phyloP scores from a whole-genome alignment of 2,797 vertebrate species.

The Melopsittacus undulatus region DNA sequence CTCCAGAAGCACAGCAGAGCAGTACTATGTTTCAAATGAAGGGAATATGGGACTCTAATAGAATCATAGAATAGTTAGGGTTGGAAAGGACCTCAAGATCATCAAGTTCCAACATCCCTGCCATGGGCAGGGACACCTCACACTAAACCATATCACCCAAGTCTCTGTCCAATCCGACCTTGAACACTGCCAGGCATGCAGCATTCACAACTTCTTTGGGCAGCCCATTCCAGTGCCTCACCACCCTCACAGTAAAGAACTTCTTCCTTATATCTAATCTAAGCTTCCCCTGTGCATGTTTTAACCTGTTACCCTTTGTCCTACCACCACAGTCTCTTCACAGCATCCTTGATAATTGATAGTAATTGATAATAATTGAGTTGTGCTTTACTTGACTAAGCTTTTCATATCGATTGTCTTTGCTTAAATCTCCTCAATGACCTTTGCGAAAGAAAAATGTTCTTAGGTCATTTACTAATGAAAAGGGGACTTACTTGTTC shows the following conservation, averaged over 20 bases:
- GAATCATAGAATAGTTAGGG: not conserved
- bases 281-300: not conserved
- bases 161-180: accelerated
- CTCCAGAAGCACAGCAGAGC: not conserved
- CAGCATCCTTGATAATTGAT: not conserved
- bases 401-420: constrained; percentile 22
- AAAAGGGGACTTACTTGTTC: not conserved
- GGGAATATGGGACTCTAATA: not conserved
- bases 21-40: not conserved
- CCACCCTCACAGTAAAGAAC: not conserved
- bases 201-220: not conserved
- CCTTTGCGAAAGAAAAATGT: constrained; percentile 25
- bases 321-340: not conserved
- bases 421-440: constrained; percentile 16
- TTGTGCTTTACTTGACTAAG: constrained; percentile 29
- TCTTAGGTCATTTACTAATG: constrained; percentile 48
- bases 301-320: not conserved
- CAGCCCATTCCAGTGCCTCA: not conserved
- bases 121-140: not conserved
- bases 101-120: too few species aligned
- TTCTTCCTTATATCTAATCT: not conserved
- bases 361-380: not conserved
- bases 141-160: not conserved
- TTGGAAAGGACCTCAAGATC: too few species aligned
- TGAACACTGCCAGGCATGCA: not conserved